Evolutionary conservation across 64 coral and sea anemone genomes (phyloP), one percentile per base, ranked within the genome.

Genomic region (Actinia tenebrosa): DNA sequence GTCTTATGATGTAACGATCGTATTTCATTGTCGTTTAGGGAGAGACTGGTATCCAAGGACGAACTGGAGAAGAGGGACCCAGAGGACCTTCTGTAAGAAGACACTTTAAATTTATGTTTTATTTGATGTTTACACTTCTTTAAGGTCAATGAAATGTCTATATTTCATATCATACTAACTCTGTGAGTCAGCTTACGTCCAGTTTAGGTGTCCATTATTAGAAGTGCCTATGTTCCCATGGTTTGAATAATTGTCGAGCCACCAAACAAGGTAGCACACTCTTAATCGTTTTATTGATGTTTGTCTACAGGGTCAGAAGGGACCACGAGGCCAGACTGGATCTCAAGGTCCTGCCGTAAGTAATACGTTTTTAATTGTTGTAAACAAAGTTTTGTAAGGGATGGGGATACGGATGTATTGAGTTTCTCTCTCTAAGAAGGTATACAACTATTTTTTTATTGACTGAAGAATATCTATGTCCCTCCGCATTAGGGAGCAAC

Each of bases 281-380:
- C 2, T 58, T 58, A 58, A 58, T 58, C 56, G 56, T 16, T 3
- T 58, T 15, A 3, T 16, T 44, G 77, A 45, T 44, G 11, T 79
- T 9, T 30, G 44, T 50, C 22, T 81, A 17, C n/a, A 85, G 83
- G 83, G 83, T 8, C 56, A 23, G 60, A 59, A 55, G 18, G 83
- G 83, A 85, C 52, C 83, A 61, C 53, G 83, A 43, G 83, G 83
- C 60, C 83, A 85, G 53, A 64, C 83, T 64, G 83, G 83, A 85
- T 16, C 83, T 44, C 83, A 85, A 56, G 83, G 83, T 2, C 10
- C 56, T 19, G 20, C 83, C 5, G 56, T 63, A 61, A 59, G 83
- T 85, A 43, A 9, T 37, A 37, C 30, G 30, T 37, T 37, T 37
- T 37, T 37, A 37, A 0, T 37, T 37, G 30, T 37, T 0, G 30